Base-by-base conservation (phyloP, 1,140 invertebrate genomes). In the Drosophila rhopaloa region DNA sequence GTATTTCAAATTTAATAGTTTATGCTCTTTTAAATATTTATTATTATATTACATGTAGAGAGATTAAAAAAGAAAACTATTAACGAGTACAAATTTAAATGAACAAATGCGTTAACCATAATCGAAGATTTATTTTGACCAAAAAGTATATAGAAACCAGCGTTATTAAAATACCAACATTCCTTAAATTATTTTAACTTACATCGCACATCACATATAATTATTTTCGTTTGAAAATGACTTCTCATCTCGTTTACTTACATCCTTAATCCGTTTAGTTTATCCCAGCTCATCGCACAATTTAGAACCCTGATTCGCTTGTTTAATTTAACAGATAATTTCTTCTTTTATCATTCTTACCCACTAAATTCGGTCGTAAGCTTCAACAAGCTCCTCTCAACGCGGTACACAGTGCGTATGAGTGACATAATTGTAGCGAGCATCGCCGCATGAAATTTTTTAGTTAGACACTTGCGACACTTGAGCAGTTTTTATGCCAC, bases 381-480 rank as follows among this genome's bases (percentile, higher is more conserved):
- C 40, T 24, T 61, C 11, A 41, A 68, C 19, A 40, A 72, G 68
- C 37, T 55, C 53, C 10, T 50, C n/a, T 70, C 41, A 32, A 5
- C 9, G 41, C 11, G 47, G 76, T 29, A 44, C 38, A 68, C 47
- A 37, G 38, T 27, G 47, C 81, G 81, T 85, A 75, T 77, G 83
- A 67, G 71, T 79, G 58, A 83, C 86, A 62, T 73, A 79, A 89
- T 88, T 83, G 76, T 71, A 61, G 38, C 62, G 38, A 56, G 76
- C 77, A 79, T 9, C 46, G 50, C 35, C 27, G 38, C 44, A 75
- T 68, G 62, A 48, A 53, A 50, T 71, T 50, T 72, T 71, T 35
- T 41, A 66, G 55, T 60, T 48, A 61, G 63, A 53, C 44, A 37
- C 11, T 47, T 60, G 38, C 32, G 43, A 76, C 68, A 67, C 79